Percentiles rank a stretch among this genome's conserved stretches.
These are phyloP conservation scores for Sympetrum striolatum DNA, from an alignment of 2,888 invertebrate species.

Conservation along the genomic window DNA sequence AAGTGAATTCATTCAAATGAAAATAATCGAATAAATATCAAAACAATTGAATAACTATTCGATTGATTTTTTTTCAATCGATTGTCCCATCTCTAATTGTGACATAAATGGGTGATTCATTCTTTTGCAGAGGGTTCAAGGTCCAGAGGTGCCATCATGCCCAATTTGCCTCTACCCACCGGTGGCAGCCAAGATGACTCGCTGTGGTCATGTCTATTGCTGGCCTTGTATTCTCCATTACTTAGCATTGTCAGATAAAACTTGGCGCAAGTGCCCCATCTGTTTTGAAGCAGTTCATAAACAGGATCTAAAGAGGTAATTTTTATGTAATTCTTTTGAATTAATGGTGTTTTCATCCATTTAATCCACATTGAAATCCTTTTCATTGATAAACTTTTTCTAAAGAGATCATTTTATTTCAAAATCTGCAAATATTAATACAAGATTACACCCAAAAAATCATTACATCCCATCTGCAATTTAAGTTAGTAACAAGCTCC, in stretches of 20 bases:
- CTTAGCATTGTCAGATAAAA: constrained; percentile 81
- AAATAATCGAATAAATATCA: too few species aligned
- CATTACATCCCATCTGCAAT: too few species aligned
- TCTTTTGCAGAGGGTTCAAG: constrained; percentile 66
- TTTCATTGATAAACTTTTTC: too few species aligned
- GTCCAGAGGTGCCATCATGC: constrained; percentile 75
- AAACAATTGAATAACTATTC: too few species aligned
- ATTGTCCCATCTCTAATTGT: too few species aligned
- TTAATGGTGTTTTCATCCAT: too few species aligned
- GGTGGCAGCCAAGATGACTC: constrained; percentile 87
- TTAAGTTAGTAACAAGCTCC: too few species aligned
- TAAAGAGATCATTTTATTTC: constrained; percentile 34
- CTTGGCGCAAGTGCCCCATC: constrained; percentile 88
- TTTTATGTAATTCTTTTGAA: too few species aligned
- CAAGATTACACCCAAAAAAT: too few species aligned
- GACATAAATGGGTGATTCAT: background rate
- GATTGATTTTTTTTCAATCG: too few species aligned
- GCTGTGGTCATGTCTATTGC: constrained; percentile 95
- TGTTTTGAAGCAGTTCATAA: constrained; percentile 84
- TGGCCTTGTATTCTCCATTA: constrained; percentile 96
- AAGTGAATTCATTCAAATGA: too few species aligned
- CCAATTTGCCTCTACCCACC: constrained; percentile 92
- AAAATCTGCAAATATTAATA: background rate
- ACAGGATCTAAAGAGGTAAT: constrained; percentile 81
- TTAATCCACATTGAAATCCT: too few species aligned